Base-by-base conservation (phyloP, 2,797 vertebrate genomes). In the Melanotaenia pygmaea region DNA sequence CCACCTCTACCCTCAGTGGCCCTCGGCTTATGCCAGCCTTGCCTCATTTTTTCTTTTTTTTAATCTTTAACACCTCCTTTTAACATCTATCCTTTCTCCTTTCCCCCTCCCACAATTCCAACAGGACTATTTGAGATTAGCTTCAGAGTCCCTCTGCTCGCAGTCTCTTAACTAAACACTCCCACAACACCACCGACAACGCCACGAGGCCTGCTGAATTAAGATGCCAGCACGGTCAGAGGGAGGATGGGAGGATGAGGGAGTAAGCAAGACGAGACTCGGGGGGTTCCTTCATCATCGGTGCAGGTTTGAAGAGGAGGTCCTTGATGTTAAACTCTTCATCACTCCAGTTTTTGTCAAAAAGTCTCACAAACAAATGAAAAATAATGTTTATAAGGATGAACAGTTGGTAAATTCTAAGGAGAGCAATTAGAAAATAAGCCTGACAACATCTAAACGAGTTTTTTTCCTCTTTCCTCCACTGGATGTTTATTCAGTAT, bases 91-190 rank as follows among this genome's bases (percentile, higher is more conserved):
- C 16, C 18, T 9, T 62, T 16, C 24, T 54, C 38, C 35, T 47
- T 47, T 8, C n/a, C 58, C 7, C 47, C 57, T 61, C 71, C 13
- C 30, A 28, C 28, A 28, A 28, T 28, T 28, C 28, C 28, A 28
- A 28, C 28, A 28, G 28, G 28, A 28, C 28, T 28, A 28, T 75
- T 73, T 72, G 69, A 66, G 59, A 74, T 73, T 76, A 74, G 6
- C 28, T 35, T 68, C 20, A 50, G 68, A 72, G 77, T 88, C 83
- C 80, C 72, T 78, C 72, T n/a, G 86, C 84, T 91, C 76, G 58
- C 81, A 76, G 81, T 80, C 81, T 79, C 89, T 89, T 92, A 87
- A 93, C 93, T 89, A 94, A 89, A 90, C 40, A 77, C 81, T 89
- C 84, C 83, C 84, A 73, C 78, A 51, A 81, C 83, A 77, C 77